A percentile compares a stretch with the other conserved stretches of the same genome.
Conservation (phyloP, 1,140 invertebrate species). For the Daktulosphaira vitifoliae region DNA sequence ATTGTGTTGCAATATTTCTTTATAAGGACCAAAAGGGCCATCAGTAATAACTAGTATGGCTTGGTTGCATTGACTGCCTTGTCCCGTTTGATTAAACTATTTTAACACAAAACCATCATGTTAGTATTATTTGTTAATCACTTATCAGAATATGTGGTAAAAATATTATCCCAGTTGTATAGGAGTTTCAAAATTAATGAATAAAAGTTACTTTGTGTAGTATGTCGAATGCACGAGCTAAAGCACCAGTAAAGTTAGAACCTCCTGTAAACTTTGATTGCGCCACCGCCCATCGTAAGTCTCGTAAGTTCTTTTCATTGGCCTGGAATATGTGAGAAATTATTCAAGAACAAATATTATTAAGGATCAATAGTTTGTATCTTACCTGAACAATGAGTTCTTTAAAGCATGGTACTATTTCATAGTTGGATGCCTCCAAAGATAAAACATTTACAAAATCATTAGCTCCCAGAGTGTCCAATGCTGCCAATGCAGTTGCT, state of each 20-base stretch:
- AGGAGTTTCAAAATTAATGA: slow-evolving; percentile 24
- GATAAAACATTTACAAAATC: slow-evolving; percentile 93
- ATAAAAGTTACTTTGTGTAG: slow-evolving; percentile 63
- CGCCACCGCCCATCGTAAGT: slow-evolving; percentile 66
- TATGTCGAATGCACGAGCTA: slow-evolving; percentile 84
- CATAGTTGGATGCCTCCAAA: slow-evolving; percentile 63
- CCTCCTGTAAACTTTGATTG: slow-evolving; percentile 60
- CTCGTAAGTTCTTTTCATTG: slow-evolving; percentile 74
- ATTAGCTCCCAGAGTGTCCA: slow-evolving; percentile 91
- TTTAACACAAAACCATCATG: no score
- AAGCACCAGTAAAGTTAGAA: slow-evolving; percentile 87
- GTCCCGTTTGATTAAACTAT: slow-evolving; percentile 67
- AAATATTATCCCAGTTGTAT: no score
- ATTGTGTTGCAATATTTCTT: slow-evolving; percentile 70
- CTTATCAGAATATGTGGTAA: no score
- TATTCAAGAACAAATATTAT: no score
- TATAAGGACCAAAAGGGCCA: slow-evolving; percentile 61
- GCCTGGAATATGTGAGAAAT: slow-evolving; percentile 52
- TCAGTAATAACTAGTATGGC: slow-evolving; percentile 95
- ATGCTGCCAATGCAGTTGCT: slow-evolving; percentile 71
- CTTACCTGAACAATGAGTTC: slow-evolving; percentile 71
- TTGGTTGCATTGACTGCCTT: slow-evolving; percentile 90
- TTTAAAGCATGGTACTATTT: slow-evolving; percentile 76
- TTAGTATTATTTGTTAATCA: no score
- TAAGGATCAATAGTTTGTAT: not conserved